Percentiles rank a stretch among this genome's conserved stretches.
phyloP scores from a whole-genome alignment of 2,888 invertebrate species.

The Drosophila borborema region DNA sequence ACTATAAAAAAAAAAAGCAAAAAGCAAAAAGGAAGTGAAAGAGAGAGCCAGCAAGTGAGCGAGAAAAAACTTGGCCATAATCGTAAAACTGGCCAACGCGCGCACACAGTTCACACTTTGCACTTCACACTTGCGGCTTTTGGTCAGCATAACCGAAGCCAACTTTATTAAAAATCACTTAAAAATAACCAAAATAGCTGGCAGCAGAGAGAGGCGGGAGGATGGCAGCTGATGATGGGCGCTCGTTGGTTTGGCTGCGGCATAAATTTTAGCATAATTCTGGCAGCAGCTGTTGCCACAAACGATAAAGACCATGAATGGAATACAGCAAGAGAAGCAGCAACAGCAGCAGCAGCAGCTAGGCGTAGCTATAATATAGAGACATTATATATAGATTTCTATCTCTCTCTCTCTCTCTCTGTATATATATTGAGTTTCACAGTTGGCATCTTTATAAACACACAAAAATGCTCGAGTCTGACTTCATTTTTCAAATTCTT shows the following conservation, averaged over 20 bases:
- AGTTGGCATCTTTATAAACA: slow-evolving; percentile 72
- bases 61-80: slow-evolving; percentile 52
- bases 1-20: neutral
- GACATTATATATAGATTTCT: slow-evolving; percentile 39
- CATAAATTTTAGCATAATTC: slow-evolving; percentile 78
- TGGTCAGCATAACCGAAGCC: slow-evolving; percentile 28
- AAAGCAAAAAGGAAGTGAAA: neutral
- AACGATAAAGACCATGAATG: slow-evolving; percentile 80
- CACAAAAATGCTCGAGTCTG: slow-evolving; percentile 59
- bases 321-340: slow-evolving; percentile 54
- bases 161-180: slow-evolving; percentile 81
- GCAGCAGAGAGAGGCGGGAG: slow-evolving; percentile 13
- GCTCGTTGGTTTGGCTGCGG: slow-evolving; percentile 53
- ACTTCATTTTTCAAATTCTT: slow-evolving; percentile 77
- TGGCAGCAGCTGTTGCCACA: slow-evolving; percentile 80
- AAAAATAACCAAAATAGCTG: slow-evolving; percentile 77
- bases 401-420: neutral
- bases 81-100: slow-evolving; percentile 46
- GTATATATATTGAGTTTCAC: neutral
- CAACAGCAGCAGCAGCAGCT: slow-evolving; percentile 22
- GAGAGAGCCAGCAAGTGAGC: neutral
- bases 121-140: slow-evolving; percentile 44
- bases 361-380: slow-evolving; percentile 57
- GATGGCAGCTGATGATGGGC: slow-evolving; percentile 17
- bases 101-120: slow-evolving; percentile 41